Base-by-base conservation (phyloP, 2,888 invertebrate species). In the Beris chalybata region DNA sequence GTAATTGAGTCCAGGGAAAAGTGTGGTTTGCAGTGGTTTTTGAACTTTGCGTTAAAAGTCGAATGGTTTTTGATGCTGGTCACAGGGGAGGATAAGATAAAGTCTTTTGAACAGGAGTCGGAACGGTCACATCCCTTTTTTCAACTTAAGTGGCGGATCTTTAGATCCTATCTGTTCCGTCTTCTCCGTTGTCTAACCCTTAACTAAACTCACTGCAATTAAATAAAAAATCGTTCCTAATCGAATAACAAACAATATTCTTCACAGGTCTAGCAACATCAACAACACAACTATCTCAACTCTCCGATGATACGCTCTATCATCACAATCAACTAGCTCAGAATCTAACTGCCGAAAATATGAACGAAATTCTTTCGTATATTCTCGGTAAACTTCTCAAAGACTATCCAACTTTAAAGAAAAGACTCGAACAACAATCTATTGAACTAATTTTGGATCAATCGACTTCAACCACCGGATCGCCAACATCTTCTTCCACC, bases 351-450 rank as follows among this genome's bases (percentile, higher is more conserved):
- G 74, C 77, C 38, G 81, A 82, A 64, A 82, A 85, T 72, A 77
- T 86, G 68, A 79, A 80, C 54, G 86, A 87, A 73, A 82, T 85
- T 65, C 78, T 87, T 63, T 82, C 83, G 56, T 87, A 87, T 72
- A 76, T 82, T 67, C 76, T 84, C 11, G 83, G 82, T 71, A 78
- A 81, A 61, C 72, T 85, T 70, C 80, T 83, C 58, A 84, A 84
- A 74, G 83, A 82, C 73, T 83, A 79, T 74, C 76, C 80, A 22
- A 32, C 44, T n/a, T 6, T 11, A 15, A 53, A 44, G 44, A 31
- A 11, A 4, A 44, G 44, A 44, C 44, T 53, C 13, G 38, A 52
- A 9, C 61, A 61, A 22, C 50, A 32, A n/a, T 61, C 61, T 15
- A 38, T 52, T 5, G 61, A 61, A 38, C 75, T 74, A 1, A 82